A percentile compares a stretch with the other conserved stretches of the same genome.
These are phyloP conservation scores for Tenthredo scrophulariae DNA, from an alignment of 2,888 invertebrate species.

Conservation along the genomic window DNA sequence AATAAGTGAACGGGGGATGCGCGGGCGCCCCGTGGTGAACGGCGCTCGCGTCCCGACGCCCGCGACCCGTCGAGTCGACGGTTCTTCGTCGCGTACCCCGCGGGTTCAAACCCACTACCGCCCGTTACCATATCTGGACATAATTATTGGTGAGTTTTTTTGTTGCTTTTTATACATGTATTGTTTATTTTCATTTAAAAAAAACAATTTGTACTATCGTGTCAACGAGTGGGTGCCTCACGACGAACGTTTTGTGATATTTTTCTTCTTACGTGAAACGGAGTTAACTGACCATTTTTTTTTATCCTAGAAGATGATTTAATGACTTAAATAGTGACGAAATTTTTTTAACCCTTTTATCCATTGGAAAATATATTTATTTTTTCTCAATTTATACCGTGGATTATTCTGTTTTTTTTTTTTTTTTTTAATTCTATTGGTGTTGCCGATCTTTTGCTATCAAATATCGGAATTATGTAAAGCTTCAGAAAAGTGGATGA, in stretches of 20 bases:
- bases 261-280: slow-evolving; percentile 18
- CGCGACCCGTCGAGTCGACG: slow-evolving; percentile 72
- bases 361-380: not conserved
- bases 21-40: slow-evolving; percentile 66
- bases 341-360: not conserved
- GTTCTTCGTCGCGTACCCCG: slow-evolving; percentile 76
- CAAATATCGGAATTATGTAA: not conserved
- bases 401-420: not conserved
- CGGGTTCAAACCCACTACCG: slow-evolving; percentile 74
- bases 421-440: not conserved
- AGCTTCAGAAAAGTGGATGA: not conserved
- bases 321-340: slow-evolving; percentile 21
- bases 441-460: not conserved
- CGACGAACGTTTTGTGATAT: slow-evolving; percentile 17
- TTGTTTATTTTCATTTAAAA: not conserved
- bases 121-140: slow-evolving; percentile 75
- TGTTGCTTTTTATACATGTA: not conserved
- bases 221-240: slow-evolving; percentile 29
- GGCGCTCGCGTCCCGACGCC: slow-evolving; percentile 79
- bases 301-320: not conserved
- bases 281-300: not conserved
- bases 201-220: slow-evolving; percentile 17
- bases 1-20: slow-evolving; percentile 57
- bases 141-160: slow-evolving; percentile 77
- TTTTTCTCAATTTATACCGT: not conserved